Percentiles rank a stretch among this genome's conserved stretches.
Evolutionary conservation across 2,888 invertebrate genomes (phyloP).

Genomic region (Eretmocerus hayati): DNA sequence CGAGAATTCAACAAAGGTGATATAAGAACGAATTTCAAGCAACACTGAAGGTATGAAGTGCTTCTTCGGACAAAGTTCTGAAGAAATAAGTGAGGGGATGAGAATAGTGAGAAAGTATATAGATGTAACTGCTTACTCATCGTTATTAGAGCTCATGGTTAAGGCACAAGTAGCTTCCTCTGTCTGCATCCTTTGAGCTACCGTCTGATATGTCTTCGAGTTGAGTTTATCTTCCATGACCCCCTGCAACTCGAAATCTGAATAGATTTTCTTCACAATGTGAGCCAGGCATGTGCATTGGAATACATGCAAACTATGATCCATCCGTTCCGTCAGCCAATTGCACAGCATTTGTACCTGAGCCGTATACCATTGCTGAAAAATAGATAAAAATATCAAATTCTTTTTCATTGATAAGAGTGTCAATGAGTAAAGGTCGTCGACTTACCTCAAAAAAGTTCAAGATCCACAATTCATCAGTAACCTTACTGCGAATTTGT

Average conservation of each 20-base stretch:
- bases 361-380: constrained; percentile 88
- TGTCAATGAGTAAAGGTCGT: too few species aligned
- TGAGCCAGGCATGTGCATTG: constrained; percentile 96
- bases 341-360: constrained; percentile 90
- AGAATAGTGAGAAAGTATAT: too few species aligned
- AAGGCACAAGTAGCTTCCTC: constrained; percentile 92
- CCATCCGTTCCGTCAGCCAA: constrained; percentile 88
- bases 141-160: constrained; percentile 70
- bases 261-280: constrained; percentile 97
- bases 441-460: constrained; percentile 62
- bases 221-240: constrained; percentile 96
- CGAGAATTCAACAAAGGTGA: too few species aligned
- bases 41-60: too few species aligned
- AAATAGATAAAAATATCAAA: not conserved
- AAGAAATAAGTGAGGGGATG: too few species aligned
- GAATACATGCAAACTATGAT: constrained; percentile 90
- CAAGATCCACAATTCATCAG: constrained; percentile 77
- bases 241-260: constrained; percentile 98
- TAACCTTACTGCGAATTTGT: constrained; percentile 93
- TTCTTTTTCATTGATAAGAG: not conserved
- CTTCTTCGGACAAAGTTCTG: too few species aligned
- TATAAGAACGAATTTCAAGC: too few species aligned
- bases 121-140: constrained; percentile 54
- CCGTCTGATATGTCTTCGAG: constrained; percentile 89
- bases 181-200: constrained; percentile 90